Base-by-base conservation (phyloP, 2,797 vertebrate genomes). In the Chiropotes sagulatus region DNA sequence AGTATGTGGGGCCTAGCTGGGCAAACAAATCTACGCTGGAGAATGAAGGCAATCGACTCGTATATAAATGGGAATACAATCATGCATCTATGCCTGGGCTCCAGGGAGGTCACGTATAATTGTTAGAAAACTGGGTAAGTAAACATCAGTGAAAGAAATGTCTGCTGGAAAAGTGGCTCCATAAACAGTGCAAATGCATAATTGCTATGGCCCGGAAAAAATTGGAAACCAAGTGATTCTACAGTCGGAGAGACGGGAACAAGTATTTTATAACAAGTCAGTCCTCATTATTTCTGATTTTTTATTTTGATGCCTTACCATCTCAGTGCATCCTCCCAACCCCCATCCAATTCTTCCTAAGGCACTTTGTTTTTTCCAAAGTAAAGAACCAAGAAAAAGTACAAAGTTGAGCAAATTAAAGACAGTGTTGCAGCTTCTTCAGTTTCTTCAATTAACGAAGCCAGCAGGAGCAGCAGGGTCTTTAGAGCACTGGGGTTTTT, bases 401-500 rank as follows among this genome's bases (percentile, higher is more conserved):
- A 52, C 87, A 95, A 93, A 87, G 87, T 97, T 48, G 88, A 98
- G 86, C 58, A 95, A 96, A 97, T 97, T 92, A 96, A 96, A 98
- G 95, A 88, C 46, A 93, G 92, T n/a, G 54, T 73, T 73, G 44
- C 28, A 81, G 12, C n/a, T 26, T 95, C 72, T 48, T 48, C 83
- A n/a, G 94, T 98, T 98, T 92, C n/a, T 84, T 82, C 41, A 33
- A 91, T 96, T 96, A 98, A 93, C 84, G 97, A 97, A 96, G 96
- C 70, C 8, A 1, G 50, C 44, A 7, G 80, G 95, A 95, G 19
- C 67, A 93, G 96, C 96, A n/a, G 94, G 96, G 79, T 98, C 93
- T 97, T 93, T 86, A 67, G 92, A 96, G 92, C 54, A 2, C 96
- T 97, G 28, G 24, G 84, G 90, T 94, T 98, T 98, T 98, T 83